Base-by-base conservation (phyloP, 2,888 invertebrate species). In the Nemotelus pantherinus region DNA sequence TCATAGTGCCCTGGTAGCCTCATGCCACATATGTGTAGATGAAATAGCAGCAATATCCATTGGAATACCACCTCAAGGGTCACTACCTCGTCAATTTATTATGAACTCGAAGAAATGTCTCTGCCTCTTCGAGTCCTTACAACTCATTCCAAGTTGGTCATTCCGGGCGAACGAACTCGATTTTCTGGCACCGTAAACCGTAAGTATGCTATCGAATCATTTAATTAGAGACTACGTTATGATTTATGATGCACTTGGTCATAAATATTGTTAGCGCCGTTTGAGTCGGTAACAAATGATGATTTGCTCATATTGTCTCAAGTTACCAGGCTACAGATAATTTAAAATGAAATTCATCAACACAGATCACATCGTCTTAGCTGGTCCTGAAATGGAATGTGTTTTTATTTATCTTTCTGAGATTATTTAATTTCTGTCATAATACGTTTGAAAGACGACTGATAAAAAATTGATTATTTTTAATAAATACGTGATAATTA, bases 171-270 rank as follows among this genome's bases (percentile, higher is more conserved):
- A 63, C 39, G 43, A 4, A 1, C 10, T 4, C 63, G 43, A 39
- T 43, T 57, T 41, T 41, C 9, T 57, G 25, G 41, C 60, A 47
- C 2, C 67, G 2, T 48, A 60, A 50, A 74, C 41, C 45, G 41
- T 58, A 7, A n/a, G n/a, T 45, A 10, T 7, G 5, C 4, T 39
- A 6, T 50, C 41, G 43, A 70, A 70, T 5, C 41, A 70, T 63
- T 74, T 60, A 74, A 74, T 74, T 74, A 74, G 10, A 63, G 74
- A 50, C 50, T 63, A 10, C 44, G n/a, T 57, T 63, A 72, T 74
- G 74, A 74, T 74, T 74, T 74, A 74, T 60, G 74, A 74, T 74
- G 39, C 48, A 74, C 60, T 60, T 63, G 74, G 48, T 74, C 74
- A 63, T 74, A 74, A 74, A 74, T 47, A 60, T 60, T 74, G 48